Conservation (phyloP, 1,140 invertebrate genomes). For the Trichonephila clavipes region DNA sequence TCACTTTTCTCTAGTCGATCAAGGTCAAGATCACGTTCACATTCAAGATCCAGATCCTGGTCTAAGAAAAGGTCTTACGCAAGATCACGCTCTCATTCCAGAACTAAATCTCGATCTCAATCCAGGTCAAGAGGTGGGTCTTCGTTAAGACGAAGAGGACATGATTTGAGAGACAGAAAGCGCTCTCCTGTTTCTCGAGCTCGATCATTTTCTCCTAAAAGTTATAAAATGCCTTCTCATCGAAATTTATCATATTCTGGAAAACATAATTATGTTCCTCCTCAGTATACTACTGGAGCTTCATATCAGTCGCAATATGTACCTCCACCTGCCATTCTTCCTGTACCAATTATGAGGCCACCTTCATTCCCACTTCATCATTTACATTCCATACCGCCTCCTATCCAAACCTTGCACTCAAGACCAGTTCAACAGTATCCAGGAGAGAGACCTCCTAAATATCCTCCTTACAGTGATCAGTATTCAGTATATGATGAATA, state of each 20-base stretch:
- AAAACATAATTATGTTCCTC: constrained; percentile 43
- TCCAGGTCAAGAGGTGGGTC: constrained; percentile 77
- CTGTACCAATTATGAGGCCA: constrained; percentile 53
- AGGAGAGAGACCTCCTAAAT: constrained; percentile 42
- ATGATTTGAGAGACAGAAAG: constrained; percentile 38
- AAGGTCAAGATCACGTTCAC: constrained; percentile 78
- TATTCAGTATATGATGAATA: constrained; percentile 52
- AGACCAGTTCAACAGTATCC: constrained; percentile 50
- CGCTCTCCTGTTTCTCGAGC: constrained; percentile 20
- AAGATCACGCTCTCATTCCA: constrained; percentile 77
- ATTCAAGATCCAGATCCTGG: constrained; percentile 79
- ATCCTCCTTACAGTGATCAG: constrained; percentile 45
- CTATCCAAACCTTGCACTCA: constrained; percentile 23
- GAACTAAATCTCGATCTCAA: constrained; percentile 76
- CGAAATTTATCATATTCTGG: constrained; percentile 38
- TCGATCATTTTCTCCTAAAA: constrained; percentile 65
- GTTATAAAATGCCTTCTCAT: constrained; percentile 33
- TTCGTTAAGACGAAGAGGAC: constrained; percentile 52
- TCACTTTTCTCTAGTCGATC: constrained; percentile 78
- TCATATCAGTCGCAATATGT: constrained; percentile 63
- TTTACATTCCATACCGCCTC: constrained; percentile 38
- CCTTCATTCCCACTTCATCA: constrained; percentile 43
- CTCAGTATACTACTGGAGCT: constrained; percentile 53
- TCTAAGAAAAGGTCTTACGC: constrained; percentile 78
- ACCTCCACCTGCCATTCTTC: constrained; percentile 24